Percentiles rank a stretch among this genome's conserved stretches.
These are phyloP conservation scores for Cydia pomonella DNA, from an alignment of 1,140 invertebrate species.

Conservation along the genomic window DNA sequence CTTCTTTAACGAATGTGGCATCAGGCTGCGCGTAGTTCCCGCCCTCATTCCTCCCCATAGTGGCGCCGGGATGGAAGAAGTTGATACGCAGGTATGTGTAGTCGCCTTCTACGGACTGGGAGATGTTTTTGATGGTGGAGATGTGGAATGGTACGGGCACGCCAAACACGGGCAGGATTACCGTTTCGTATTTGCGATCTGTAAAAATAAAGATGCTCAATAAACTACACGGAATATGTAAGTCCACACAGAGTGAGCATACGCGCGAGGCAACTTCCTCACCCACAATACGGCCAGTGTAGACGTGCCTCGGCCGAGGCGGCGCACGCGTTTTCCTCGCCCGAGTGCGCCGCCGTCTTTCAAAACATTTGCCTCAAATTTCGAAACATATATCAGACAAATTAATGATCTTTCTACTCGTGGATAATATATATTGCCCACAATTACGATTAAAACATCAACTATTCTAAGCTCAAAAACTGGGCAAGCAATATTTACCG, in stretches of 20 bases:
- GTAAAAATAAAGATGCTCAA: conserved; percentile 62
- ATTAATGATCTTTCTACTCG: conserved; percentile 70
- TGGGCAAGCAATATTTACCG: too few relatives aligned
- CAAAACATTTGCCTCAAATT: too few relatives aligned
- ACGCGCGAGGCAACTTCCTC: too few relatives aligned
- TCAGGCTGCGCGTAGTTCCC: conserved; percentile 95
- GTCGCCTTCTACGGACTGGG: conserved; percentile 98
- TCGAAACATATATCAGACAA: too few relatives aligned
- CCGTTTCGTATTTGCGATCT: conserved; percentile 98
- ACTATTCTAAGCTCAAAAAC: too few relatives aligned
- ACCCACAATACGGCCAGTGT: too few relatives aligned
- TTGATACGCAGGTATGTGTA: conserved; percentile 99
- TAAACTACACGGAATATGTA: background rate
- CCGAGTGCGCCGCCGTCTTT: too few relatives aligned
- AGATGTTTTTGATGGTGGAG: conserved; percentile 99
- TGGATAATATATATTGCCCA: too few relatives aligned
- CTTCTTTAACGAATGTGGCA: conserved; percentile 98
- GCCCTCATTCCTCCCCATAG: conserved; percentile 95
- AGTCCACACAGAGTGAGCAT: too few relatives aligned
- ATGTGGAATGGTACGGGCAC: conserved; percentile 99
- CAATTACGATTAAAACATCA: too few relatives aligned
- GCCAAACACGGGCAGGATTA: conserved; percentile 98
- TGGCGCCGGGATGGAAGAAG: conserved; percentile 98
- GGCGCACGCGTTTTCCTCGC: too few relatives aligned
- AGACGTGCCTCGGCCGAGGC: too few relatives aligned